Evolutionary conservation across 1,140 invertebrate species (phyloP).

Genomic region (Coptotermes formosanus): DNA sequence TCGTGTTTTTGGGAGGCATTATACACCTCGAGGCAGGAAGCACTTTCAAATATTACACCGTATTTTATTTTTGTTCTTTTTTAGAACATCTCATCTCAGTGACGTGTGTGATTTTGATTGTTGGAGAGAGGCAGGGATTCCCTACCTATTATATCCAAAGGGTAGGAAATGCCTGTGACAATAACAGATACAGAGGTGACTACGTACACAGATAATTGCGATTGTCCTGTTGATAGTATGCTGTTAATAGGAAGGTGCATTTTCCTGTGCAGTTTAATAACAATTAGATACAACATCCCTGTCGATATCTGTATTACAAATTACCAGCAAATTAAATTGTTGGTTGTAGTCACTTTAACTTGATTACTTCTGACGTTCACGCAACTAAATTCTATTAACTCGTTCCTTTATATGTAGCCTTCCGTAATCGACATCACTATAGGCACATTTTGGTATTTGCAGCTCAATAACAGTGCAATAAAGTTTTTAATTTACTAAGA

Average conservation of each 20-base stretch:
- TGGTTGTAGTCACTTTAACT: neutral
- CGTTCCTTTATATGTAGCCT: neutral
- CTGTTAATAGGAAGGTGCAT: neutral
- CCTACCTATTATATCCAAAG: neutral
- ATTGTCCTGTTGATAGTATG: neutral
- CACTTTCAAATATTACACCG: neutral
- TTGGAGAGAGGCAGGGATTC: neutral
- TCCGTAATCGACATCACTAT: neutral
- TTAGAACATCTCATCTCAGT: neutral
- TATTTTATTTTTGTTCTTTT: neutral
- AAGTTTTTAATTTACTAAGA: neutral
- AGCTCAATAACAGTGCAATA: neutral
- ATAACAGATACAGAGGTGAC: neutral
- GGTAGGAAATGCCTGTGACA: too few relatives aligned
- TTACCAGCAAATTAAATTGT: neutral
- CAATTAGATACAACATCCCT: neutral
- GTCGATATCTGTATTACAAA: neutral
- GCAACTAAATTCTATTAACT: neutral
- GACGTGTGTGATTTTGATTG: neutral
- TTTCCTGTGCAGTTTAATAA: neutral
- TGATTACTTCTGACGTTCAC: neutral
- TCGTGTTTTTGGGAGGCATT: neutral
- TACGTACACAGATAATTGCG: neutral
- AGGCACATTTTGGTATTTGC: neutral
- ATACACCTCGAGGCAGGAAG: neutral